Evolutionary conservation across 1,140 invertebrate species (phyloP).

Genomic region (Fopius arisanus): DNA sequence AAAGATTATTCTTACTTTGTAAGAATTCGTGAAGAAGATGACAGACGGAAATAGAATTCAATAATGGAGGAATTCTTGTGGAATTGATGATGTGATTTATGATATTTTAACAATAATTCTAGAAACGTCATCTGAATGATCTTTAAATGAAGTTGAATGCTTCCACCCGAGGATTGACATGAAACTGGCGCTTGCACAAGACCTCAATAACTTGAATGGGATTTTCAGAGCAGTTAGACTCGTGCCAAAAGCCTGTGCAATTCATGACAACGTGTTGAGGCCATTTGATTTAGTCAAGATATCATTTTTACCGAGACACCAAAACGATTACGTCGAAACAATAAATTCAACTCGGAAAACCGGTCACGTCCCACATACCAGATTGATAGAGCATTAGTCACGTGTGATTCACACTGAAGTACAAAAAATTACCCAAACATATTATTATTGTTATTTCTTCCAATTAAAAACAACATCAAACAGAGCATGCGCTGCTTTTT

Average conservation of each 20-base stretch:
- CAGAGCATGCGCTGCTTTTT: background rate
- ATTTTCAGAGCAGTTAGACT: background rate
- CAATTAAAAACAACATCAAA: background rate
- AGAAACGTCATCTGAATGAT: no score
- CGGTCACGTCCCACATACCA: background rate
- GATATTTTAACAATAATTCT: no score
- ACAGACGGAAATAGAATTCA: no score
- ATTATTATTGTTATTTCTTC: background rate
- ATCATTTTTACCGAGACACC: background rate
- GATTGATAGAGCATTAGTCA: background rate
- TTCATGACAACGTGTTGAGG: background rate
- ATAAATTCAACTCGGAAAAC: slow-evolving; percentile 2
- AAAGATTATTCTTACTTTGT: no score
- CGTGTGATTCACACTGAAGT: background rate
- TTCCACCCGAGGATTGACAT: background rate
- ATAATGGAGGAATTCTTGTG: no score
- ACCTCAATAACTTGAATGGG: background rate
- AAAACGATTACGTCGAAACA: slow-evolving; percentile 2
- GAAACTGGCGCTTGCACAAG: background rate
- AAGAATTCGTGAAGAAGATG: no score
- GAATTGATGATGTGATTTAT: no score
- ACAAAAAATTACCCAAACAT: background rate
- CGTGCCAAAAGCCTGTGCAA: background rate
- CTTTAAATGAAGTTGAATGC: background rate
- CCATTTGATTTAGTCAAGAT: background rate